Base-by-base conservation (phyloP, 2,888 invertebrate genomes). In the Shargacucullia verbasci region DNA sequence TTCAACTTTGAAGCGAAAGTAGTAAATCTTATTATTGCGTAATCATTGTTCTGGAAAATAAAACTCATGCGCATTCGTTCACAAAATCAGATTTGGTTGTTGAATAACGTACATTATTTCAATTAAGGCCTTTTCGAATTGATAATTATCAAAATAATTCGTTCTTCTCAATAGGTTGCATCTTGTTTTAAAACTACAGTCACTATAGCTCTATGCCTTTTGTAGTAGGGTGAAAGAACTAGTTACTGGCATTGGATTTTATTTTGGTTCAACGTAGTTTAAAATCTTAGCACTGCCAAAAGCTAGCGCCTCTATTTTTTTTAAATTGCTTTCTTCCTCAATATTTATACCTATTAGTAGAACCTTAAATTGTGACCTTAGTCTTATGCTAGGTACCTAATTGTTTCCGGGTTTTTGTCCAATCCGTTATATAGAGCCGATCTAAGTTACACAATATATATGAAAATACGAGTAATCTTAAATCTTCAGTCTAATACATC, bases 31-130 rank as follows among this genome's bases (percentile, higher is more conserved):
- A 61, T 75, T 74, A 66, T 84, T 75, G 81, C 70, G 81, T 71
- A 83, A 83, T 50, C 41, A 29, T 47, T n/a, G n/a, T 33, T 39
- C 49, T 53, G 46, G 65, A 72, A 69, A 70, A 63, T 73, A 67
- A 76, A 76, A 72, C 80, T 82, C 74, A 69, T 77, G 80, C 64
- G 80, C 80, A 79, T 77, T 78, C 70, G 56, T 68, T 71, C 62
- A 55, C 58, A 57, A 41, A 57, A 60, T 58, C 59, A 72, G 46
- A 68, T 71, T 65, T 59, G 74, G 59, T 58, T 56, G 68, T 77
- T 79, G 76, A 78, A 83, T 84, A 83, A 83, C 76, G 56, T 75
- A 65, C 70, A 76, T 83, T 77, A 81, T 80, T 79, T 80, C 79
- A 82, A 81, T 82, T 81, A 56, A 45, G 75, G 59, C 65, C 75